Evolutionary conservation across 2,888 invertebrate genomes (phyloP), one percentile per base, ranked within the genome.

Genomic region (Desoria tigrina): DNA sequence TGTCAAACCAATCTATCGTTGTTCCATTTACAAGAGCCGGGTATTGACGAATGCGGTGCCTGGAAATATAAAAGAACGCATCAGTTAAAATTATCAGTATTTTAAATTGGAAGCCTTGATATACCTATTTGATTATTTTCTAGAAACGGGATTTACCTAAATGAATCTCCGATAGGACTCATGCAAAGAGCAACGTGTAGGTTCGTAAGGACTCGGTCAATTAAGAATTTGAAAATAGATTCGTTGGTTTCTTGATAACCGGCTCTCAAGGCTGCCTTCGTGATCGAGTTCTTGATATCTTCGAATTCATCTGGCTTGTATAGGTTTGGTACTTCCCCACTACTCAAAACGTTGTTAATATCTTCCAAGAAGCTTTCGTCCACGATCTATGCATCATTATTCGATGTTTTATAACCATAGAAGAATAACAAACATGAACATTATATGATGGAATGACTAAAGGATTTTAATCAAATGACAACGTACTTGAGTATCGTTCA

Each of bases 1-100:
- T 88, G 77, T 87, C 84, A 81, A 93, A 92, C 92, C 92, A 94
- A 80, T 94, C 91, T 24, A 92, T 91, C 0, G 92, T 92, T 0
- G 92, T 90, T 72, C 89, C 88, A 82, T 92, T 93, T 50, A 94
- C 88, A 63, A 94, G 82, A 0, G 92, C 89, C 1, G 94, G 94
- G 81, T 92, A 94, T 80, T 92, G 92, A 11, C 93, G 86, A 75
- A 94, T 85, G 63, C 91, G 86, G 77, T 89, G 88, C 78, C 91
- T 87, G 32, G n/a, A n/a, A n/a, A n/a, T n/a, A n/a, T n/a, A n/a
- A n/a, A n/a, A n/a, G n/a, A 16, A 54, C 7, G 14, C 54, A 9
- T 26, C n/a, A n/a, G n/a, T n/a, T n/a, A n/a, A n/a, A n/a, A n/a
- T 39, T 39, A 39, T n/a, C n/a, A n/a, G 42, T 16, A 39, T 11